These are phyloP conservation scores for Lottia scabra DNA, from an alignment of 2,888 invertebrate species.

Conservation along the genomic window DNA sequence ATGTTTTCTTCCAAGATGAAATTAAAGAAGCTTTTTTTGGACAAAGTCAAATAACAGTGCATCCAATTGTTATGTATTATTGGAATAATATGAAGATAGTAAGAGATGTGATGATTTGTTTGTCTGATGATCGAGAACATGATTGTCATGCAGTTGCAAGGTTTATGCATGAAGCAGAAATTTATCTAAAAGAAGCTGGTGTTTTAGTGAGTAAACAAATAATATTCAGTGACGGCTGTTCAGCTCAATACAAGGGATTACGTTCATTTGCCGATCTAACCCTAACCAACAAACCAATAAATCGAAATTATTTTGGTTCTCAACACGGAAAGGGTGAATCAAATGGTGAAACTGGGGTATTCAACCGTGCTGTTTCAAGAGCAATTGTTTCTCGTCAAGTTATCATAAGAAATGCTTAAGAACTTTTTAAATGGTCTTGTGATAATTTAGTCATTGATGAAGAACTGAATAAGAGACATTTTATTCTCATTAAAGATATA, in stretches of 20 bases:
- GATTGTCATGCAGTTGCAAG: slow-evolving; percentile 33
- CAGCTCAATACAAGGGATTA: slow-evolving; percentile 13
- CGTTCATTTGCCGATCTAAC: neutral
- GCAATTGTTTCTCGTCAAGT: neutral
- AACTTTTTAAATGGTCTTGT: neutral
- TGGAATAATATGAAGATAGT: slow-evolving; percentile 10
- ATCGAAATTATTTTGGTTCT: neutral
- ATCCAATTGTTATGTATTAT: slow-evolving; percentile 34
- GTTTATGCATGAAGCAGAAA: slow-evolving; percentile 16
- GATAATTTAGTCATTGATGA: neutral
- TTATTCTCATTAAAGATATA: no score
- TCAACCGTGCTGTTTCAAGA: neutral
- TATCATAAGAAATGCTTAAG: neutral
- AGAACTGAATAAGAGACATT: no score
- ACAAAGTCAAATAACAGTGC: slow-evolving; percentile 30
- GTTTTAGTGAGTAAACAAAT: neutral
- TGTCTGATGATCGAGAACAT: slow-evolving; percentile 32
- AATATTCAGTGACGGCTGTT: slow-evolving; percentile 35
- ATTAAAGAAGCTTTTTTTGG: slow-evolving; percentile 27
- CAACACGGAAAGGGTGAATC: neutral
- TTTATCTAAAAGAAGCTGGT: neutral
- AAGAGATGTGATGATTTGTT: slow-evolving; percentile 20
- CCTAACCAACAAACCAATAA: neutral
- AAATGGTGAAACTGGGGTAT: neutral
- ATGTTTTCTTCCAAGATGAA: slow-evolving; percentile 30